These are phyloP conservation scores for Pseudomyrmex gracilis DNA, from an alignment of 1,140 invertebrate genomes.

Conservation along the genomic window DNA sequence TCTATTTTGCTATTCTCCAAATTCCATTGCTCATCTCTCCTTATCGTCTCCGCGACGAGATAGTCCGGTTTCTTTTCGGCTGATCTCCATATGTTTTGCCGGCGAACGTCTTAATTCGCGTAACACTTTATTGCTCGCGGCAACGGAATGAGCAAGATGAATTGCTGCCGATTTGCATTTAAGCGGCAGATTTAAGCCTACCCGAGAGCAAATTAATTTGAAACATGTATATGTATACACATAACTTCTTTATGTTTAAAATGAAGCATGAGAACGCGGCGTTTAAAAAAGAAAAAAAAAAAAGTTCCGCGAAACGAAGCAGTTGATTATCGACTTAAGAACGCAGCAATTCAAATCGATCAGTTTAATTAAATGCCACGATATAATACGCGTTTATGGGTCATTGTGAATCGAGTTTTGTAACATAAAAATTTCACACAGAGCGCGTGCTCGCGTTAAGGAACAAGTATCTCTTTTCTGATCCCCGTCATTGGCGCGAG, in stretches of 20 bases:
- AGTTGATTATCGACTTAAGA: too few relatives aligned
- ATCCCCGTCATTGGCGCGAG: conserved; percentile 23
- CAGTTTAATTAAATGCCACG: background rate
- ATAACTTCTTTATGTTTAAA: too few relatives aligned
- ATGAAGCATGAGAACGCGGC: background rate
- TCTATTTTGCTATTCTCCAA: background rate
- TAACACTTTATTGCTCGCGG: conserved; percentile 67
- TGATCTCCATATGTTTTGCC: conserved; percentile 7
- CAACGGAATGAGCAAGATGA: conserved; percentile 70
- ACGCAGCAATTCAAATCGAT: too few relatives aligned
- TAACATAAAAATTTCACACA: background rate
- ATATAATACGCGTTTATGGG: background rate
- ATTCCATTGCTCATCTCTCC: background rate
- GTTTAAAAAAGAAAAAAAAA: background rate
- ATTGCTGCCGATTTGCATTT: conserved; percentile 73
- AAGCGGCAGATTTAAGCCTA: conserved; percentile 66
- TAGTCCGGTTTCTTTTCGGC: background rate
- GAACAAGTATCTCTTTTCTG: conserved; percentile 1
- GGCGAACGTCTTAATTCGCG: conserved; percentile 69
- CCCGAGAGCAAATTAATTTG: conserved; percentile 70
- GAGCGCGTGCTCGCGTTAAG: background rate
- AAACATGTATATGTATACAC: too few relatives aligned
- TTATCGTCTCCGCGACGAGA: background rate
- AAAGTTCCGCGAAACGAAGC: too few relatives aligned
- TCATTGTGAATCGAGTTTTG: background rate